Base-by-base conservation (phyloP, 2,113 vertebrate species). In the Vicugna pacos region DNA sequence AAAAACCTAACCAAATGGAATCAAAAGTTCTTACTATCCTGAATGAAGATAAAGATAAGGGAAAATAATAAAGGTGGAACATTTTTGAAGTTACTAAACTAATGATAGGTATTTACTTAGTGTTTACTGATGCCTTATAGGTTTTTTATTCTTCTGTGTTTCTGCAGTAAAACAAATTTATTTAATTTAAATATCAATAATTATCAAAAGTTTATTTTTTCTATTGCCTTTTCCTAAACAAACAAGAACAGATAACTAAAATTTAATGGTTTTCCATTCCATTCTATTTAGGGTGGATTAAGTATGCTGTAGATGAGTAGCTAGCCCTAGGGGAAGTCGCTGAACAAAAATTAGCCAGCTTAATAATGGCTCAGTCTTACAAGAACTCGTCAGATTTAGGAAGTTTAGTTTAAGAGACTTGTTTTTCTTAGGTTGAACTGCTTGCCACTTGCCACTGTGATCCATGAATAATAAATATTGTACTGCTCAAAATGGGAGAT, bases 51-150 rank as follows among this genome's bases (percentile, higher is more conserved):
- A 93, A 82, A 62, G 22, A 56, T 24, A 86, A 93, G 52, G 76
- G 77, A 89, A 92, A 84, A 80, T 86, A 70, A 72, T 73, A 17
- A 60, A 70, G 8, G 5, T 46, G 14, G 24, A 52, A 58, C 6
- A 15, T 58, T 91, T 72, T 91, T 93, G 16, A 86, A 92, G 88
- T 84, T 56, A 48, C 14, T 62, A 82, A 60, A 42, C 89, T 19
- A 76, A 0, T 48, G 65, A 35, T 64, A 85, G 28, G 1, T 65
- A 20, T 67, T 67, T 60, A 72, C 3, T 19, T 65, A 80, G 24
- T 83, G 10, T 81, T 80, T 72, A 28, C 16, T 79, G 65, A 32
- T 73, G 9, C 76, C n/a, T 64, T 83, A 79, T 42, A 22, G 84
- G 5, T 88, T 82, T 83, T 90, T 30, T 42, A 42, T 42, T 35